Evolutionary conservation across 2,888 invertebrate genomes (phyloP), one percentile per base, ranked within the genome.

Genomic region (Cordylochernes scorpioides): DNA sequence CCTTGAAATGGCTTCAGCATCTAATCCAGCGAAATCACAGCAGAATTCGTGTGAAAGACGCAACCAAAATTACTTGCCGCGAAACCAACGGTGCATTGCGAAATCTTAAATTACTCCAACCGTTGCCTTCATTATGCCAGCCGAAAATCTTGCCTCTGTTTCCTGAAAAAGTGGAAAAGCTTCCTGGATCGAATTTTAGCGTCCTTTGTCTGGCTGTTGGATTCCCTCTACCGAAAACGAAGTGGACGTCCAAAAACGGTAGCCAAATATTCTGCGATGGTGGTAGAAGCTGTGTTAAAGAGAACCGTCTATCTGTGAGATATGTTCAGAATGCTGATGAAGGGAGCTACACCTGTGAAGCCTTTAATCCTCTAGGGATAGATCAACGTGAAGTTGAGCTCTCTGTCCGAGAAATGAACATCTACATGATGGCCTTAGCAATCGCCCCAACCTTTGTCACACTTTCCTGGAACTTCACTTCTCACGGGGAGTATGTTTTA

Each of bases 401-500:
- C 7, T 27, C 30, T 16, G 44, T 44, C 21, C 28, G 38, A 9
- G 25, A 24, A 27, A 25, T 42, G 7, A 40, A 43, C 32, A 39
- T 44, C 5, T 35, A 37, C 13, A 34, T 44, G 10, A 38, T 47
- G 22, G 44, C 47, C 10, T 39, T 47, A 13, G 42, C 44, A n/a
- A 42, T 50, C 15, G 41, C 49, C 3, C 44, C 45, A 16, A 47
- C 48, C 22, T 48, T 46, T 39, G 46, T 53, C 14, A 50, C 52
- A n/a, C 39, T 49, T 24, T 44, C 46, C 6, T 47, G 49, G 49
- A 45, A 46, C 32, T 47, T 49, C 21, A 27, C 42, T 29, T 27
- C 45, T 24, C 27, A 42, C 33, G 35, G 33, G 33, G 35, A 25
- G 25, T 42, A 38, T 29, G 26, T 36, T 27, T 33, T 43, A 14